Conservation (phyloP, 2,888 invertebrate genomes). For the Erpobdella octoculata region DNA sequence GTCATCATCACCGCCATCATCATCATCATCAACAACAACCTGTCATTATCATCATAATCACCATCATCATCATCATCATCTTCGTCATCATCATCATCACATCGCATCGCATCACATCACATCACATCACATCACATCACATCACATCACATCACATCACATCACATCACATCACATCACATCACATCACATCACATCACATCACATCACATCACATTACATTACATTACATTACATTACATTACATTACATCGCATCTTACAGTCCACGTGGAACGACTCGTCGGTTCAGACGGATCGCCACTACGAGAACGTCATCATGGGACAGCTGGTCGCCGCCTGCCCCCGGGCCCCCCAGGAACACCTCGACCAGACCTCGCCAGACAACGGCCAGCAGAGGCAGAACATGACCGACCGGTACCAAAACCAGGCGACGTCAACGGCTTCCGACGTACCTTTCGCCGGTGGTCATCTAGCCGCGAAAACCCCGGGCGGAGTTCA, state of each 20-base stretch:
- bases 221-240: too few relatives aligned
- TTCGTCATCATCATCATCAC: neutral
- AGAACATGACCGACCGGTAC: neutral
- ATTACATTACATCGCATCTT: too few relatives aligned
- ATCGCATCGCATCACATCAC: too few relatives aligned
- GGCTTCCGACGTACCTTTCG: neutral
- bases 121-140: too few relatives aligned
- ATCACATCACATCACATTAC: too few relatives aligned
- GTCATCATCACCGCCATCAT: neutral
- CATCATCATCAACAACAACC: neutral
- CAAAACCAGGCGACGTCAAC: neutral
- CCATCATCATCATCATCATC: neutral
- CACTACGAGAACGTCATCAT: constrained; percentile 17
- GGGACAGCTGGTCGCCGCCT: neutral
- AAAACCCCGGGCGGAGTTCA: neutral
- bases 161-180: too few relatives aligned
- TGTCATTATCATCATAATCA: neutral
- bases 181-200: too few relatives aligned
- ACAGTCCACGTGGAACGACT: constrained; percentile 6
- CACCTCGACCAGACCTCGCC: neutral
- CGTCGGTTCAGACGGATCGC: constrained; percentile 3
- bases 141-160: too few relatives aligned
- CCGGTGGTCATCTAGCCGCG: neutral
- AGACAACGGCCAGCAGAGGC: neutral
- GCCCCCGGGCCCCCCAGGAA: neutral